phyloP scores from a whole-genome alignment of 2,113 vertebrate genomes.

The Smithornis capensis region DNA sequence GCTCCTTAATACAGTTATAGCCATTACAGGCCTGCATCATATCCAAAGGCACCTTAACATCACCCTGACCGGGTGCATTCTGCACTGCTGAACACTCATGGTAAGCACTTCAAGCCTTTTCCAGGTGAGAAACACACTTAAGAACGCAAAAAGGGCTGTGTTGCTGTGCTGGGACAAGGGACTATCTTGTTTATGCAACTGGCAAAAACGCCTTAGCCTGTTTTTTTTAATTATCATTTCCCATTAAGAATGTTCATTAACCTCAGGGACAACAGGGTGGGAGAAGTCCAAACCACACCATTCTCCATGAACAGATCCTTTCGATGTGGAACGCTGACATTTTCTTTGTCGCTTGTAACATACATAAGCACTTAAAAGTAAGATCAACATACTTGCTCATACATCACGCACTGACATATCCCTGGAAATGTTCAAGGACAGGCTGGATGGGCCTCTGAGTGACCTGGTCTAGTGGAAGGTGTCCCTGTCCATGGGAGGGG shows the following conservation, averaged over 20 bases:
- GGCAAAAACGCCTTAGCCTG: not conserved
- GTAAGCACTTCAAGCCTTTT: not conserved
- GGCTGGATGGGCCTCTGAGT: not conserved
- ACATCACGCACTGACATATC: not conserved
- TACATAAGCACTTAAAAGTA: not conserved
- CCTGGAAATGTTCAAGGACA: not conserved
- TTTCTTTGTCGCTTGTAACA: not conserved
- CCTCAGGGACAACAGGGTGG: accelerated
- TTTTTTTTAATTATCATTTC: not conserved
- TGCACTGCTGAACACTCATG: not conserved
- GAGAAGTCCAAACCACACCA: not conserved
- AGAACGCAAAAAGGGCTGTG: not conserved
- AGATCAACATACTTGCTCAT: not conserved
- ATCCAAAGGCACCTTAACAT: not conserved
- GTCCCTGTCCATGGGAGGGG: not conserved
- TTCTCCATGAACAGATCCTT: not conserved
- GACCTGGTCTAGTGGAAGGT: not conserved
- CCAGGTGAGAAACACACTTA: not conserved
- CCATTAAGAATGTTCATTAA: not conserved
- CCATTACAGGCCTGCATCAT: not conserved
- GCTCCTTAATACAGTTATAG: not conserved
- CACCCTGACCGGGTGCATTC: not conserved
- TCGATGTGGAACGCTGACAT: accelerated
- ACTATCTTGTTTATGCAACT: not conserved
- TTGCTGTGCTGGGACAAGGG: not conserved